Percentiles rank a stretch among this genome's conserved stretches.
These are phyloP conservation scores for Octodonta nipae DNA, from an alignment of 2,888 invertebrate species.

Conservation along the genomic window DNA sequence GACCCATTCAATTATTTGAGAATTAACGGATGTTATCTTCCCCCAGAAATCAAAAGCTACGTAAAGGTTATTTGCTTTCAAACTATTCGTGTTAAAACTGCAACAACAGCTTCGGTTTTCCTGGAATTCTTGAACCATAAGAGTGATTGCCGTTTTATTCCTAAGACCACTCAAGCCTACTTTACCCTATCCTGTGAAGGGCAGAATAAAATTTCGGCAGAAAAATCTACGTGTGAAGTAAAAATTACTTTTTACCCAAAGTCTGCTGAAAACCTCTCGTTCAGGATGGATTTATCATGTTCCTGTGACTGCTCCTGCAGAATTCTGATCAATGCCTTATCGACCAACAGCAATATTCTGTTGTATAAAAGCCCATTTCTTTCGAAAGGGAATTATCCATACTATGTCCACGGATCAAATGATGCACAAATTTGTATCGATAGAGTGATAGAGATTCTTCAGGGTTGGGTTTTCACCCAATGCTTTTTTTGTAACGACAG, in stretches of 20 bases:
- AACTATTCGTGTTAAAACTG: slow-evolving; percentile 21
- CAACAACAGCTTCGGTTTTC: slow-evolving; percentile 2
- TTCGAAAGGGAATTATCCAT: too few species aligned
- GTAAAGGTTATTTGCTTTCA: slow-evolving; percentile 24
- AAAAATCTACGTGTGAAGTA: too few species aligned
- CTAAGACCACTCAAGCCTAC: slow-evolving; percentile 5
- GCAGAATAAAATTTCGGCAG: too few species aligned
- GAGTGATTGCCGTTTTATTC: slow-evolving; percentile 13
- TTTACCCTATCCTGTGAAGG: slow-evolving; percentile 11
- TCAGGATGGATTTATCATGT: too few species aligned
- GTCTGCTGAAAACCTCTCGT: too few species aligned
- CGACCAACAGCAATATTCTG: too few species aligned
- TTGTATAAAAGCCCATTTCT: too few species aligned
- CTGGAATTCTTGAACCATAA: slow-evolving; percentile 10
- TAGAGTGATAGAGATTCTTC: too few species aligned
- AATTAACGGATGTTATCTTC: slow-evolving; percentile 23
- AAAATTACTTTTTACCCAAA: too few species aligned
- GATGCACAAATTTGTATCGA: slow-evolving; percentile 3
- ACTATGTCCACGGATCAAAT: too few species aligned
- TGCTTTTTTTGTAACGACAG: slow-evolving; percentile 21
- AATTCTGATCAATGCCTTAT: too few species aligned
- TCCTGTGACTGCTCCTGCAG: too few species aligned
- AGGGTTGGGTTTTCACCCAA: slow-evolving; percentile 34
- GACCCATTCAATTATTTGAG: slow-evolving; percentile 28
- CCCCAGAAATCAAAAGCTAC: slow-evolving; percentile 22